These are phyloP conservation scores for Umimayanthus kanabou DNA, from an alignment of 92 coral and sea anemone species.

Conservation along the genomic window DNA sequence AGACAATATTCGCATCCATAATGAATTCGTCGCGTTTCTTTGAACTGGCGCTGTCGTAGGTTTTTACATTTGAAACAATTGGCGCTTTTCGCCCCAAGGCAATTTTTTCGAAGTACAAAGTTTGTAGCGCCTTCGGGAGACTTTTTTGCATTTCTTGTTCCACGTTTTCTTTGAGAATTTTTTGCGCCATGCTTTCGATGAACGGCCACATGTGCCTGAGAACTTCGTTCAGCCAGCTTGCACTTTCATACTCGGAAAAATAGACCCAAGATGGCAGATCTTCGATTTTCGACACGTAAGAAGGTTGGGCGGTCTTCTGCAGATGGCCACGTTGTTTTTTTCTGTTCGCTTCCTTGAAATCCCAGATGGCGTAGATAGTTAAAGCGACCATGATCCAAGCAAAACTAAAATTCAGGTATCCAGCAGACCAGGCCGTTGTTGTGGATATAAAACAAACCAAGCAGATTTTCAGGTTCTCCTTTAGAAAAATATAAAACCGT, in stretches of 20 bases:
- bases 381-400: slow-evolving; percentile 71
- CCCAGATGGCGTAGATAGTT: slow-evolving; percentile 54
- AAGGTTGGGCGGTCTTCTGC: slow-evolving; percentile 50
- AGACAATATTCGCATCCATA: slow-evolving; percentile 76
- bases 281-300: slow-evolving; percentile 63
- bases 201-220: slow-evolving; percentile 87
- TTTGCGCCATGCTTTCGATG: slow-evolving; percentile 74
- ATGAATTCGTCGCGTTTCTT: slow-evolving; percentile 63
- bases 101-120: slow-evolving; percentile 79
- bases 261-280: slow-evolving; percentile 72
- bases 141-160: slow-evolving; percentile 83
- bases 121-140: slow-evolving; percentile 74
- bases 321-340: slow-evolving; percentile 58
- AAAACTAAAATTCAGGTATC: slow-evolving; percentile 64
- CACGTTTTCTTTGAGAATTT: slow-evolving; percentile 66
- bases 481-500: background rate
- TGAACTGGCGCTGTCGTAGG: slow-evolving; percentile 54
- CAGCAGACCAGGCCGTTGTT: slow-evolving; percentile 59
- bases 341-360: slow-evolving; percentile 56
- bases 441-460: slow-evolving; percentile 46
- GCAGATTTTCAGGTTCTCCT: slow-evolving; percentile 15
- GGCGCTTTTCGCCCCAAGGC: slow-evolving; percentile 86
- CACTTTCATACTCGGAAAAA: slow-evolving; percentile 75
- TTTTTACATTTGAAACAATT: slow-evolving; percentile 70
- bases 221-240: slow-evolving; percentile 79